Conservation (phyloP, 2,888 invertebrate genomes). For the Volucella bombylans region DNA sequence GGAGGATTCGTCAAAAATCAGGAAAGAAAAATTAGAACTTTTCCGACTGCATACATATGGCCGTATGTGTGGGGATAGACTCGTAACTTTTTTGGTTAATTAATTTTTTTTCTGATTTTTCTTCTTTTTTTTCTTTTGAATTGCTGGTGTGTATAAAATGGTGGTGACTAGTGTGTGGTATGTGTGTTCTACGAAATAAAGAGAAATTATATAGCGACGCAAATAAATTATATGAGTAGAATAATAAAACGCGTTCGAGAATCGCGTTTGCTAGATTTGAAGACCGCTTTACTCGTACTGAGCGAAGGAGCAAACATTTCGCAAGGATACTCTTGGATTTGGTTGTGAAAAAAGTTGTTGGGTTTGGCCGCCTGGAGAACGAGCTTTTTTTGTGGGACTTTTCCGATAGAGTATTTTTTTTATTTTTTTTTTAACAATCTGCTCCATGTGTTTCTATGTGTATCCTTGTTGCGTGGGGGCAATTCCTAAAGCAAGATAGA, state of each 20-base stretch:
- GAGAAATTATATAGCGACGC: constrained; percentile 83
- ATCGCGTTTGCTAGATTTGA: constrained; percentile 83
- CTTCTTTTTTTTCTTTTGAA: constrained; percentile 9
- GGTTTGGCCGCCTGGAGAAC: constrained; percentile 62
- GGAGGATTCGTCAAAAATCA: constrained; percentile 45
- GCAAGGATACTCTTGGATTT: constrained; percentile 49
- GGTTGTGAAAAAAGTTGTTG: constrained; percentile 28
- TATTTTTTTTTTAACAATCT: too few relatives aligned
- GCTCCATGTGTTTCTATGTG: constrained; percentile 32
- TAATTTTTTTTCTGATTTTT: constrained; percentile 5
- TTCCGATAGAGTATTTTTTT: too few relatives aligned
- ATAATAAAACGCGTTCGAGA: constrained; percentile 83
- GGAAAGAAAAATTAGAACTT: constrained; percentile 38
- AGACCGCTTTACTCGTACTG: constrained; percentile 83
- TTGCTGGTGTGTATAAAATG: constrained; percentile 47
- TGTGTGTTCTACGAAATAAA: constrained; percentile 81
- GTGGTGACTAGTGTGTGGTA: constrained; percentile 67
- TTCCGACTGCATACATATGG: constrained; percentile 43
- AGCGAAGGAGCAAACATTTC: constrained; percentile 76
- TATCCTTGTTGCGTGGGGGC: constrained; percentile 35
- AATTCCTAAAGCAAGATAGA: constrained; percentile 25
- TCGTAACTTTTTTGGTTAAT: constrained; percentile 13
- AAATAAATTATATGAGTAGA: constrained; percentile 83
- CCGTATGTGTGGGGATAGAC: constrained; percentile 51
- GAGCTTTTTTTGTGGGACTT: constrained; percentile 41